These are phyloP conservation scores for Chymomyza amoena DNA, from an alignment of 2,888 invertebrate species.

Conservation along the genomic window DNA sequence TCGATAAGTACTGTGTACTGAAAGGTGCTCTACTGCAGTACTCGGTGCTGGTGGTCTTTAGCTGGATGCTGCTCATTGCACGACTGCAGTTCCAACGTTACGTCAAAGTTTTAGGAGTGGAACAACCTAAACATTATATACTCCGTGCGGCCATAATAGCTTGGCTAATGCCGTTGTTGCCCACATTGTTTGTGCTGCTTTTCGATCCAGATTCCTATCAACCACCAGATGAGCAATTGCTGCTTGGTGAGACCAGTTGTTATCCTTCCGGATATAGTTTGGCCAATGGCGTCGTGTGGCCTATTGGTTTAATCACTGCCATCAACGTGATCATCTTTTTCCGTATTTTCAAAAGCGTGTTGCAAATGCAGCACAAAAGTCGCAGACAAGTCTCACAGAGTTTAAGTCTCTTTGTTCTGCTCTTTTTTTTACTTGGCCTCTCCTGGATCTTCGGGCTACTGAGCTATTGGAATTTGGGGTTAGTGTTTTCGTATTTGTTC, in stretches of 20 bases:
- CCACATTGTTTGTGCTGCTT: conserved; percentile 79
- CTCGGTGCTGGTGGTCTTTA: conserved; percentile 84
- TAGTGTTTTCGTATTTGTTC: conserved; percentile 82
- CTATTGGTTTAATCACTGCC: conserved; percentile 80
- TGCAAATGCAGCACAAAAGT: conserved; percentile 75
- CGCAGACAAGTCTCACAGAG: conserved; percentile 79
- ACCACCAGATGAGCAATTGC: conserved; percentile 52
- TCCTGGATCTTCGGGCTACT: conserved; percentile 83
- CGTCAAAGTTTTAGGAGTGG: conserved; percentile 82
- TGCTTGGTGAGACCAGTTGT: conserved; percentile 78
- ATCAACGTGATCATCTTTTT: conserved; percentile 81
- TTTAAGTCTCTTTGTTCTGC: conserved; percentile 81
- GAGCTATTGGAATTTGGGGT: conserved; percentile 79
- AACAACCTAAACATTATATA: conserved; percentile 82
- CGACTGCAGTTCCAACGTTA: conserved; percentile 84
- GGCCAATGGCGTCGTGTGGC: conserved; percentile 80
- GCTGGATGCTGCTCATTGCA: conserved; percentile 87
- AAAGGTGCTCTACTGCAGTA: conserved; percentile 84
- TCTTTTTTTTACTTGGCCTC: conserved; percentile 82
- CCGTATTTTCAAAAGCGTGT: conserved; percentile 79
- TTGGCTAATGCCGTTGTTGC: conserved; percentile 83
- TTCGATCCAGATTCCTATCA: conserved; percentile 80
- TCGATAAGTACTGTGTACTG: conserved; percentile 40
- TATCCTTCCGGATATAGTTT: conserved; percentile 81
- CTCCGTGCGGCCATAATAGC: conserved; percentile 82